phyloP scores from a whole-genome alignment of 2,113 vertebrate species.

The Hemibagrus wyckioides region DNA sequence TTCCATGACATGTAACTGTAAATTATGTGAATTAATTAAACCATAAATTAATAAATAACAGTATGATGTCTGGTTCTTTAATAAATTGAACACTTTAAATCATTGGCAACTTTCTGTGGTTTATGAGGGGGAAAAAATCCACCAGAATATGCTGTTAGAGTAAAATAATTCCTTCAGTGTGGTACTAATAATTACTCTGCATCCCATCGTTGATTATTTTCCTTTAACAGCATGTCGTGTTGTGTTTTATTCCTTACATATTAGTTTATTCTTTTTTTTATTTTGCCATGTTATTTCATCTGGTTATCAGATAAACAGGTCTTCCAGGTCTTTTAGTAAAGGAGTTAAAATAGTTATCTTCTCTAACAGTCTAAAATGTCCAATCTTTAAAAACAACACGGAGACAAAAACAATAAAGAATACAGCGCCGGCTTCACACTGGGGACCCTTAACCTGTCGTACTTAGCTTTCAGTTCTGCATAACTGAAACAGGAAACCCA shows the following conservation, averaged over 20 bases:
- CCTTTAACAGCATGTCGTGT: background rate
- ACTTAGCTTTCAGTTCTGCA: background rate
- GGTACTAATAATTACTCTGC: background rate
- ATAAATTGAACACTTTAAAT: background rate
- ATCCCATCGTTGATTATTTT: background rate
- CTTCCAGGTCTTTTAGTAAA: background rate
- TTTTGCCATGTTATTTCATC: background rate
- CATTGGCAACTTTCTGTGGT: background rate
- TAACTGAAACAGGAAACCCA: constrained; percentile 1
- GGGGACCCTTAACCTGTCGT: background rate
- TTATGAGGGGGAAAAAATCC: background rate
- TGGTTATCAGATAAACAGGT: background rate
- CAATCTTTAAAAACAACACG: background rate
- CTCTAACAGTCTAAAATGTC: background rate
- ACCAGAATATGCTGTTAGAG: background rate
- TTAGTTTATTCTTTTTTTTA: background rate
- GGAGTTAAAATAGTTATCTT: background rate
- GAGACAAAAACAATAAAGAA: background rate
- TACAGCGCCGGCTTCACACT: background rate
- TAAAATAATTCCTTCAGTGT: background rate
- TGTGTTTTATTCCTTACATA: background rate
- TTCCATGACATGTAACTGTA: background rate
- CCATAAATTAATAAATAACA: background rate
- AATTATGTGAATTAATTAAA: no score
- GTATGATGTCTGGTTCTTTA: background rate